These are phyloP conservation scores for Hemiprocne comata DNA, from an alignment of 2,113 vertebrate genomes.

Conservation along the genomic window DNA sequence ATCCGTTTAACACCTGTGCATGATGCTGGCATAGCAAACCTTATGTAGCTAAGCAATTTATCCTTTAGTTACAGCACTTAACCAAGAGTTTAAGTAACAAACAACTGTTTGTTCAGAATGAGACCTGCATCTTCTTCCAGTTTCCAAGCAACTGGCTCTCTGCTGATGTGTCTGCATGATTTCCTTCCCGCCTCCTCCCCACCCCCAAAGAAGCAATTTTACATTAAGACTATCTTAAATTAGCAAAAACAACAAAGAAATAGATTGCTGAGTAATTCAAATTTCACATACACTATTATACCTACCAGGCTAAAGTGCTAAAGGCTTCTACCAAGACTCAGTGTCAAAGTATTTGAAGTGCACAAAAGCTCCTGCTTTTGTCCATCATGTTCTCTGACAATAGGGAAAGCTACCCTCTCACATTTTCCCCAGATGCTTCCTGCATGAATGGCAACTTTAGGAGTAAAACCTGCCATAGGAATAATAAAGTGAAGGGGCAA, in stretches of 20 bases:
- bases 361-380: not conserved
- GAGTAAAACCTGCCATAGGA: not conserved
- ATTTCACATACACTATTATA: not conserved
- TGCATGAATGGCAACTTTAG: not conserved
- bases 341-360: not conserved
- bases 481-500: not conserved
- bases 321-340: not conserved
- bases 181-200: not conserved
- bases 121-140: not conserved
- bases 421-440: not conserved
- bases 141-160: not conserved
- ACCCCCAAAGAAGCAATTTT: not conserved
- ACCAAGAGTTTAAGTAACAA: not conserved
- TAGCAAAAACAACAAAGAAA: not conserved
- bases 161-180: not conserved
- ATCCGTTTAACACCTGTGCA: not conserved
- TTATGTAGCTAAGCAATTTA: not conserved
- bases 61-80: not conserved
- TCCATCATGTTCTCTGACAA: not conserved
- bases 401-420: not conserved
- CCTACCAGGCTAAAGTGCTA: not conserved
- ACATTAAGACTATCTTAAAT: not conserved
- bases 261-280: not conserved
- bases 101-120: not conserved
- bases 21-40: not conserved